phyloP scores from a whole-genome alignment of 1,140 invertebrate genomes.

The Papilio glaucus region DNA sequence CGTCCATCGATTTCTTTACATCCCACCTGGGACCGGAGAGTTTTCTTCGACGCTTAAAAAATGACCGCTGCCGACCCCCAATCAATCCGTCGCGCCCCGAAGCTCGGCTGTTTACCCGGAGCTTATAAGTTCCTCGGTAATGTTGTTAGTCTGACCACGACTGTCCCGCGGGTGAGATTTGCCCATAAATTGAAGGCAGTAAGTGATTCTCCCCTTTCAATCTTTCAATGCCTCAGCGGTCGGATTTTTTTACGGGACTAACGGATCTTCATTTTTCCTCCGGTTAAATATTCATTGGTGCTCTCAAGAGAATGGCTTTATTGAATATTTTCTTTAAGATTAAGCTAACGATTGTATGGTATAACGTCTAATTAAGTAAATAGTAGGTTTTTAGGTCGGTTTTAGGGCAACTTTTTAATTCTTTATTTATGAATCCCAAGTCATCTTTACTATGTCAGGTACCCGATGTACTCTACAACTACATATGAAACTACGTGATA shows the following conservation, averaged over 20 bases:
- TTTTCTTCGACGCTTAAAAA: constrained; percentile 17
- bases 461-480: too few relatives aligned
- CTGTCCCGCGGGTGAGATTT: constrained; percentile 66
- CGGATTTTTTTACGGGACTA: constrained; percentile 54
- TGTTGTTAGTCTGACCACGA: constrained; percentile 70
- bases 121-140: constrained; percentile 65
- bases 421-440: too few relatives aligned
- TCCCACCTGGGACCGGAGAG: constrained; percentile 15
- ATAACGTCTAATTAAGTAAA: neutral
- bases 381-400: neutral
- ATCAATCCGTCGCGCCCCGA: constrained; percentile 28
- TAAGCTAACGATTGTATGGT: neutral
- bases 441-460: too few relatives aligned
- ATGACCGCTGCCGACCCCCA: constrained; percentile 25
- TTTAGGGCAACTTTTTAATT: neutral
- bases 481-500: too few relatives aligned
- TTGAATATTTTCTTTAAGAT: neutral
- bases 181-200: constrained; percentile 67
- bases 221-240: constrained; percentile 65
- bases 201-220: constrained; percentile 75
- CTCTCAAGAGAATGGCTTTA: neutral
- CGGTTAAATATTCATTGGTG: constrained; percentile 35
- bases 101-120: constrained; percentile 30
- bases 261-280: constrained; percentile 45
- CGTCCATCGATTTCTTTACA: neutral